Evolutionary conservation across 2,888 invertebrate species (phyloP), one percentile per base, ranked within the genome.

Genomic region (Drosophila mimetica): DNA sequence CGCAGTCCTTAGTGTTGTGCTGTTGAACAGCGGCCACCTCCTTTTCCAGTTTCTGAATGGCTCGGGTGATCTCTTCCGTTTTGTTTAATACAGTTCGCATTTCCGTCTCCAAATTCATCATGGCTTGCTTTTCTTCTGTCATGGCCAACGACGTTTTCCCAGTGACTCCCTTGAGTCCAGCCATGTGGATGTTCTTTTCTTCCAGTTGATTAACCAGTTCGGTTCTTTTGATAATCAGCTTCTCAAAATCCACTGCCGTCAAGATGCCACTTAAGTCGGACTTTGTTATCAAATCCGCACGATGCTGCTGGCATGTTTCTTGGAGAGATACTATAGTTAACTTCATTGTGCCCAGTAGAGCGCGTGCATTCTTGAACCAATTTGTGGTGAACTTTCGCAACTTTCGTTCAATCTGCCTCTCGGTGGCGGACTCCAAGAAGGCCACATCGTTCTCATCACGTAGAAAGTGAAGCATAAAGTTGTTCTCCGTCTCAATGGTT

Each of bases 201-300:
- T 93, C 93, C 32, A 94, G 92, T 44, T 92, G 90, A 66, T 91
- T 90, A 9, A 91, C 77, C 41, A 93, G 90, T 70, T 93, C 92
- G 18, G 92, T 88, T 71, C 93, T 93, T 77, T 93, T 93, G 41
- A 94, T 94, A 47, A 91, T 90, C 51, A 94, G 73, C 78, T 93
- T 93, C 63, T 94, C 93, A 75, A 94, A 94, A 82, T 94, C 94
- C 4, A 94, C 92, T 0, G 93, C 92, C 39, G 92, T 92, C 11
- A 94, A 88, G 32, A 92, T 92, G 59, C 93, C 93, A 4, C 93
- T 93, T 0, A 94, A 84, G 79, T 93, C 93, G 46, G 92, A 91
- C 53, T 93, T 93, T 8, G 89, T 90, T 4, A 90, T 79, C 1
- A 91, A 57, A 64, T 89, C 85, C 0, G 80, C 86, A 7, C 89